A percentile compares a stretch with the other conserved stretches of the same genome.
These are phyloP conservation scores for Lasioglossum figueresi DNA, from an alignment of 2,888 invertebrate genomes.

Conservation along the genomic window DNA sequence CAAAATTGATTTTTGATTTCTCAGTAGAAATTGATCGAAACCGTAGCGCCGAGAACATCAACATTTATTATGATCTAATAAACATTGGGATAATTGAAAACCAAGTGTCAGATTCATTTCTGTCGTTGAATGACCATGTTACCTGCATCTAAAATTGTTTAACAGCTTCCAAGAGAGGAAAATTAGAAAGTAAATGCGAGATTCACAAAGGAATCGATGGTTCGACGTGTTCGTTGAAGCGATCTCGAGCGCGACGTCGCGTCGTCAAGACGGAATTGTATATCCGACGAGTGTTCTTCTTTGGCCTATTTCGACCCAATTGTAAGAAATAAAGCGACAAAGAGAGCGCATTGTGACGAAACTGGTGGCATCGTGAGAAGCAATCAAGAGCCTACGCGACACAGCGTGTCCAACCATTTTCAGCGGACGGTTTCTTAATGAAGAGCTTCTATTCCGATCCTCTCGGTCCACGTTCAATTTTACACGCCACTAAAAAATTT, in stretches of 20 bases:
- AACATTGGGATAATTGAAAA: neutral
- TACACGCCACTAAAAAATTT: slow-evolving; percentile 5
- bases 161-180: neutral
- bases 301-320: slow-evolving; percentile 45
- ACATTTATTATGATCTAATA: too few relatives aligned
- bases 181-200: neutral
- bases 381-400: slow-evolving; percentile 36
- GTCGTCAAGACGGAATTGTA: slow-evolving; percentile 16
- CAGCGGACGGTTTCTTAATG: neutral
- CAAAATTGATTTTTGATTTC: too few relatives aligned
- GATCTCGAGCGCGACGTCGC: slow-evolving; percentile 25
- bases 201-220: neutral
- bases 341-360: slow-evolving; percentile 40
- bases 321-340: slow-evolving; percentile 50
- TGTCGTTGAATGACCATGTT: neutral
- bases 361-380: slow-evolving; percentile 51
- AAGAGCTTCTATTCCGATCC: slow-evolving; percentile 14
- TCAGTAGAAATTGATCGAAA: too few relatives aligned
- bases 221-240: neutral
- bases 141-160: neutral
- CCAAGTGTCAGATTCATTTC: neutral
- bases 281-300: slow-evolving; percentile 36
- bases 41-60: too few relatives aligned
- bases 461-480: neutral
- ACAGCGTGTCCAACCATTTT: slow-evolving; percentile 29